Conservation (phyloP, 2,113 vertebrate species). For the Struthidea cinerea region DNA sequence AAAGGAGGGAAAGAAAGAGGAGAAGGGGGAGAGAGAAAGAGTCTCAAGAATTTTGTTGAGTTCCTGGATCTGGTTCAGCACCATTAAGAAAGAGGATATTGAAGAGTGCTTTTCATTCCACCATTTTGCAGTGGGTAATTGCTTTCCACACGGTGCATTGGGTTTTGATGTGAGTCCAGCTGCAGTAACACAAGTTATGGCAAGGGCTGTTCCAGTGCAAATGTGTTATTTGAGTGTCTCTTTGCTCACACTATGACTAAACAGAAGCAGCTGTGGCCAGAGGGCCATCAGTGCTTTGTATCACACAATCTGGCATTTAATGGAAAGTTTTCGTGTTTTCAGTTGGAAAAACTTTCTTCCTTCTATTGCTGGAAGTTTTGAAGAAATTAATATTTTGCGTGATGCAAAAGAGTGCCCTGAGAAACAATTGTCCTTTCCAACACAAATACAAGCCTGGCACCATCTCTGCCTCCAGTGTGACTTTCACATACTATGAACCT, state of each 20-base stretch:
- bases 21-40: neutral
- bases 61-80: constrained; percentile 40
- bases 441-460: neutral
- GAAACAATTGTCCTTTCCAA: constrained; percentile 9
- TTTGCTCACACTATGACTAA: constrained; percentile 77
- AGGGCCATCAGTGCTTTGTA: constrained; percentile 61
- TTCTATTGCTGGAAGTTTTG: constrained; percentile 51
- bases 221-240: constrained; percentile 64
- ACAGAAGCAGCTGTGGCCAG: constrained; percentile 77
- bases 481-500: neutral
- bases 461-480: neutral
- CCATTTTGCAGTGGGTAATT: constrained; percentile 70
- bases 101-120: constrained; percentile 61
- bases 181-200: constrained; percentile 60
- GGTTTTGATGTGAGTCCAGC: constrained; percentile 71
- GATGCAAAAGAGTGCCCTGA: constrained; percentile 27
- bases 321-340: constrained; percentile 63
- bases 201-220: constrained; percentile 68
- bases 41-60: constrained; percentile 26
- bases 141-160: constrained; percentile 55
- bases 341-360: constrained; percentile 50
- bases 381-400: constrained; percentile 55
- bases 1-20: neutral
- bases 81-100: constrained; percentile 52
- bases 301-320: constrained; percentile 68